Percentiles rank a stretch among this genome's conserved stretches.
Conservation (phyloP, 2,888 invertebrate species). For the Agrenia bidenticulata region DNA sequence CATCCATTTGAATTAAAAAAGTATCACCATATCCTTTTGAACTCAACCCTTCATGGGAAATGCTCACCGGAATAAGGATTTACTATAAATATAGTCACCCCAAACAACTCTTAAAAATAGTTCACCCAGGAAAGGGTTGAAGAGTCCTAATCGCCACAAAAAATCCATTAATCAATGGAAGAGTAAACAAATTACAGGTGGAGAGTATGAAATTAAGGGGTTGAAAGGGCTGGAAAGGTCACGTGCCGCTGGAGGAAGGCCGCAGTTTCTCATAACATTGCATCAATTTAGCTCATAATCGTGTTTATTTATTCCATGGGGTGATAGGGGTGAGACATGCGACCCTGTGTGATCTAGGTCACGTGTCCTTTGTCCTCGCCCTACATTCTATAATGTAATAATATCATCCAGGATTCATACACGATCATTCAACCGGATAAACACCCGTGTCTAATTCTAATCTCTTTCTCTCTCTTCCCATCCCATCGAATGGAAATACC, state of each 20-base stretch:
- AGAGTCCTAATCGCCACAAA: too few relatives aligned
- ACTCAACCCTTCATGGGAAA: too few relatives aligned
- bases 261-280: conserved; percentile 14
- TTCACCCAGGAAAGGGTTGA: too few relatives aligned
- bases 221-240: conserved; percentile 17
- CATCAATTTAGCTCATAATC: conserved; percentile 23
- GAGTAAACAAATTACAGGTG: background rate
- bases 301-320: conserved; percentile 23
- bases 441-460: conserved; percentile 51
- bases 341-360: conserved; percentile 16
- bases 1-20: too few relatives aligned
- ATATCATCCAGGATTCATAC: background rate
- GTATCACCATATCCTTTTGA: too few relatives aligned
- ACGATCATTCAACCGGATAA: conserved; percentile 45
- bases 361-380: conserved; percentile 25
- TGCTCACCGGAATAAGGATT: too few relatives aligned
- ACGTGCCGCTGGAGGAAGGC: conserved; percentile 21
- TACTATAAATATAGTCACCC: too few relatives aligned
- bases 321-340: conserved; percentile 9
- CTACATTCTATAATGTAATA: conserved; percentile 12
- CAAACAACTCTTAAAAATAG: too few relatives aligned
- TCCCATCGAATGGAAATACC: background rate
- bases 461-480: conserved; percentile 24
- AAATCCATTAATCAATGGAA: background rate
- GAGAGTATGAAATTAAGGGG: conserved; percentile 10